Percentiles rank a stretch among this genome's conserved stretches.
Conservation (phyloP, 2,797 vertebrate species). For the Varecia variegata region DNA sequence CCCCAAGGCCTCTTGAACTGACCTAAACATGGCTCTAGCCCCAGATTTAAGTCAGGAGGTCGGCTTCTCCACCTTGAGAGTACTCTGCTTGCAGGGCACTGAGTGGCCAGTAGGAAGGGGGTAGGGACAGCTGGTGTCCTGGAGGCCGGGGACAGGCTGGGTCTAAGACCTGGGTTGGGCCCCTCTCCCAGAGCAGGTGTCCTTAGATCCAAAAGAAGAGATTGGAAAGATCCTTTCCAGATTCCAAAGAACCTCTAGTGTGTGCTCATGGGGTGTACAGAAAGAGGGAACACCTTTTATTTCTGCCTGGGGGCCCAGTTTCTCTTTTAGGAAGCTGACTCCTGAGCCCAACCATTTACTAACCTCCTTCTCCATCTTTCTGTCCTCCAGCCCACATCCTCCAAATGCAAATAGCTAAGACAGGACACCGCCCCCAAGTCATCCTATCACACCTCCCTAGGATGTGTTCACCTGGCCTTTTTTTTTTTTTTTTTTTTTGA, state of each 20-base stretch:
- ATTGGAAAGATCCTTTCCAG: background rate
- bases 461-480: background rate
- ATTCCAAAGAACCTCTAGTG: background rate
- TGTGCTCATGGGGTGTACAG: background rate
- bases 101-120: accelerated
- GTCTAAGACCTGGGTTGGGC: background rate
- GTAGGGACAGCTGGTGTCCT: background rate
- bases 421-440: background rate
- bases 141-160: accelerated
- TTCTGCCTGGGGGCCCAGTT: background rate
- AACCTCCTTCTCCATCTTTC: no score
- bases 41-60: accelerated
- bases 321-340: background rate
- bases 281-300: background rate
- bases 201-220: background rate
- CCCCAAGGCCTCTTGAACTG: background rate
- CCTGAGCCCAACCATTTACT: background rate
- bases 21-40: background rate
- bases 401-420: background rate
- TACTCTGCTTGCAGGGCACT: background rate
- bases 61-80: background rate
- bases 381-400: background rate
- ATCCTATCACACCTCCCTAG: background rate
- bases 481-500: background rate
- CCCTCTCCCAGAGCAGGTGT: background rate